Percentiles rank a stretch among this genome's conserved stretches.
These are phyloP conservation scores for Tringa solitaria DNA, from an alignment of 2,113 vertebrate species.

Conservation along the genomic window DNA sequence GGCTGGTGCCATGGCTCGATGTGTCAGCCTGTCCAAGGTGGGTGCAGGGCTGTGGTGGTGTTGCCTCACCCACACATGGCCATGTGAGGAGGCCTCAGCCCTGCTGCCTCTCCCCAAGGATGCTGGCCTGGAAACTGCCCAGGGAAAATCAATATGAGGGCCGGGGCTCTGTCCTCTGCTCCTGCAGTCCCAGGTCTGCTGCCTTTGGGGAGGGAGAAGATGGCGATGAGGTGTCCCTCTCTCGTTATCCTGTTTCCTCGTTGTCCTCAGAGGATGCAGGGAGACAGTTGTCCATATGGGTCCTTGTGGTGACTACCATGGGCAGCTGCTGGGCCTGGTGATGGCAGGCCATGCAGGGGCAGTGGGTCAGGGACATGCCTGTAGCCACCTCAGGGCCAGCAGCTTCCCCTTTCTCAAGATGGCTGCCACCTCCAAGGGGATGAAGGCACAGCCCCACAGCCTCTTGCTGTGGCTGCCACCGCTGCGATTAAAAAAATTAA, in stretches of 20 bases:
- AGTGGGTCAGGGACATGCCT: neutral
- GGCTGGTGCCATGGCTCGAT: rapidly evolving
- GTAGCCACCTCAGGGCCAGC: neutral
- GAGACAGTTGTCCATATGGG: neutral
- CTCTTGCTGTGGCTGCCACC: neutral
- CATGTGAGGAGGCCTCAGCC: neutral
- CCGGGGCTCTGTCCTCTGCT: neutral
- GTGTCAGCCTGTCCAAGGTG: neutral
- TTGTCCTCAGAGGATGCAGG: neutral
- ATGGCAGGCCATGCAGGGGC: neutral
- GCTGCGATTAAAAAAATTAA: neutral
- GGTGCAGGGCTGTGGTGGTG: no score
- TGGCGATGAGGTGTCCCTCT: neutral
- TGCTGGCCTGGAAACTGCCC: neutral
- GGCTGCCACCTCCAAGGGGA: rapidly evolving
- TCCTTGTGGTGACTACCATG: neutral
- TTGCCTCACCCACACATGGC: neutral
- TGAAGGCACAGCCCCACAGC: neutral
- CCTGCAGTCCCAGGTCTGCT: neutral
- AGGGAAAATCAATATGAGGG: neutral
- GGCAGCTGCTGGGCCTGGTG: neutral
- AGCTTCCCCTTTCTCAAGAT: neutral
- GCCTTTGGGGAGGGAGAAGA: neutral
- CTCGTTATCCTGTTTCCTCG: neutral
- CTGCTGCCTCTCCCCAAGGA: neutral